Conservation (phyloP, 2,797 vertebrate genomes). For the Sorex maritimensis region DNA sequence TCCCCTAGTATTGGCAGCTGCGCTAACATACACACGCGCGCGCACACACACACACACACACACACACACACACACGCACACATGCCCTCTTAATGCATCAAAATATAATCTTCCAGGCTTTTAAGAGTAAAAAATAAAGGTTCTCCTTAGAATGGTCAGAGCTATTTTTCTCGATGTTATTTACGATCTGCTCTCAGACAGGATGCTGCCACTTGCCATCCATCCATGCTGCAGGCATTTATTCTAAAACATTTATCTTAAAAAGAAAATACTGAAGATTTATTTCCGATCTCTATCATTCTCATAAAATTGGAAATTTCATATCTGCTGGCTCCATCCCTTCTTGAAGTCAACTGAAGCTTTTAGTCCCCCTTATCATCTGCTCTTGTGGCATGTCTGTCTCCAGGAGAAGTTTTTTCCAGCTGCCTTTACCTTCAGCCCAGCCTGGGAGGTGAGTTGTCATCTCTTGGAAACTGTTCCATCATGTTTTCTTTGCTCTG, state of each 20-base stretch:
- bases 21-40: conserved; percentile 14
- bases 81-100: conserved; percentile 72
- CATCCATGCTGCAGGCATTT: conserved; percentile 76
- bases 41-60: not conserved
- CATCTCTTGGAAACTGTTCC: not conserved
- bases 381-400: conserved; percentile 7
- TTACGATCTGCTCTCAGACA: conserved; percentile 78
- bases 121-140: conserved; percentile 82
- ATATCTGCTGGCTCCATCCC: conserved; percentile 81
- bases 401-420: not conserved
- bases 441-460: not conserved
- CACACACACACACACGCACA: no score
- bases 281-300: conserved; percentile 86
- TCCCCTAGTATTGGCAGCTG: conserved; percentile 64
- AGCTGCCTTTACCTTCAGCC: conserved; percentile 24
- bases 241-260: conserved; percentile 87
- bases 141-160: conserved; percentile 78
- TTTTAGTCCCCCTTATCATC: conserved; percentile 63
- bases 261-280: conserved; percentile 86
- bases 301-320: conserved; percentile 86
- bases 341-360: conserved; percentile 63
- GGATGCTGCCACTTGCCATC: conserved; percentile 77
- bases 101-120: conserved; percentile 76
- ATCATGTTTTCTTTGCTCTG: not conserved
- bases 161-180: conserved; percentile 85